These are phyloP conservation scores for Drosophila mulleri DNA, from an alignment of 2,888 invertebrate species.

Conservation along the genomic window DNA sequence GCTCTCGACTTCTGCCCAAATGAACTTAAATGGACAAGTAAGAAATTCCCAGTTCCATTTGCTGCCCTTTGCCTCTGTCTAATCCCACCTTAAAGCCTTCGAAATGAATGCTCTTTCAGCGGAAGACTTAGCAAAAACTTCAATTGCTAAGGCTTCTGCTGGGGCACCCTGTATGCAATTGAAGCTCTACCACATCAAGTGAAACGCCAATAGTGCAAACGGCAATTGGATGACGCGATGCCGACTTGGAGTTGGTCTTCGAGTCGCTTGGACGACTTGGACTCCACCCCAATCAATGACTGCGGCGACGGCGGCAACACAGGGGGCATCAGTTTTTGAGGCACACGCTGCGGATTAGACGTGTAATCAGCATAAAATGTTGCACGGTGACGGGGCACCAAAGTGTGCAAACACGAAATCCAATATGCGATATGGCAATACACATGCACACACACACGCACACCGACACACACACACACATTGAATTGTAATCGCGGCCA, in stretches of 20 bases:
- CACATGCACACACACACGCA: constrained; percentile 3
- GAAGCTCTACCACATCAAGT: constrained; percentile 51
- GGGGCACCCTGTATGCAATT: constrained; percentile 66
- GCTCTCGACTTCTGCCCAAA: no score
- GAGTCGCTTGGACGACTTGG: constrained; percentile 3
- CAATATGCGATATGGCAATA: constrained; percentile 61
- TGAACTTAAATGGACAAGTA: not conserved
- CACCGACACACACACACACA: constrained; percentile 22
- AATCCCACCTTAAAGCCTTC: not conserved
- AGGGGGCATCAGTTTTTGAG: constrained; percentile 39
- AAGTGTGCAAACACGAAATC: constrained; percentile 78
- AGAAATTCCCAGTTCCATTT: no score
- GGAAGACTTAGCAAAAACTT: not conserved
- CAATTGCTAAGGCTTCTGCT: constrained; percentile 25
- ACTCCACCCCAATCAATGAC: constrained; percentile 31
- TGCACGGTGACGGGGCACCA: constrained; percentile 38
- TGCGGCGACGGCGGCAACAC: not conserved
- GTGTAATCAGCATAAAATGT: constrained; percentile 80
- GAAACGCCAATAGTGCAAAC: constrained; percentile 68
- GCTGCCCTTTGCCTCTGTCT: accelerated
- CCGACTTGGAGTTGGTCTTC: constrained; percentile 10
- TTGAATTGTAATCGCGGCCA: constrained; percentile 60
- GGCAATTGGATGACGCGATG: constrained; percentile 67
- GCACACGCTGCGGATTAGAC: constrained; percentile 79
- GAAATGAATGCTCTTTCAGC: not conserved